phyloP scores from a whole-genome alignment of 2,888 invertebrate species.

The Idaea straminata region DNA sequence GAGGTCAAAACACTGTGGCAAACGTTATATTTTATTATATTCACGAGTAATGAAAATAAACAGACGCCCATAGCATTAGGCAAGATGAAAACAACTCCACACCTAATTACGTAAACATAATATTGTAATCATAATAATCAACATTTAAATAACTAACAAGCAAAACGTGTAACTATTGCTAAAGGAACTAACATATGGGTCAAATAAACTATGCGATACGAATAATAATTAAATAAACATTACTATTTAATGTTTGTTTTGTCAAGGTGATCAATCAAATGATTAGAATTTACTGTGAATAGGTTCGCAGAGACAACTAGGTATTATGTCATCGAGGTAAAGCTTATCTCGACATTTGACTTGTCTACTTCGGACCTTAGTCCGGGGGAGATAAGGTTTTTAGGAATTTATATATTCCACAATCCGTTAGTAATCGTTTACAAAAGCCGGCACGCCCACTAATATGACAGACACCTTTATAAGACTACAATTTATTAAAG shows the following conservation, averaged over 20 bases:
- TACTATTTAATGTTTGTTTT: conserved; percentile 24
- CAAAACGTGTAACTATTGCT: conserved; percentile 26
- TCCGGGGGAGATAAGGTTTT: background rate
- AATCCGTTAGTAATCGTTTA: background rate
- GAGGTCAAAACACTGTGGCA: background rate
- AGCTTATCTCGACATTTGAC: background rate
- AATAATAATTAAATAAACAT: conserved; percentile 33
- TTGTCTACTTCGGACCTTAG: background rate
- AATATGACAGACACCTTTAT: background rate
- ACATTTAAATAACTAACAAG: conserved; percentile 29
- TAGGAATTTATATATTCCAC: background rate
- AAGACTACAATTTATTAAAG: background rate
- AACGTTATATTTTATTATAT: background rate
- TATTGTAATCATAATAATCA: conserved; percentile 23
- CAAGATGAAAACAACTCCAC: conserved; percentile 11
- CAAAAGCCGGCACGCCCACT: background rate
- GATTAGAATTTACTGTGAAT: conserved; percentile 16
- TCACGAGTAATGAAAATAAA: background rate
- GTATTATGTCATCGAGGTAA: background rate
- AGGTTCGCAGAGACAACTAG: background rate
- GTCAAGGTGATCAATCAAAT: conserved; percentile 27
- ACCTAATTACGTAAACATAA: conserved; percentile 16
- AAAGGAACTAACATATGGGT: conserved; percentile 39
- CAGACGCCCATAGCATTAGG: background rate
- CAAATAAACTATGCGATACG: conserved; percentile 32